These are phyloP conservation scores for Syngnathus rostellatus DNA, from an alignment of 2,797 vertebrate species.

Conservation along the genomic window DNA sequence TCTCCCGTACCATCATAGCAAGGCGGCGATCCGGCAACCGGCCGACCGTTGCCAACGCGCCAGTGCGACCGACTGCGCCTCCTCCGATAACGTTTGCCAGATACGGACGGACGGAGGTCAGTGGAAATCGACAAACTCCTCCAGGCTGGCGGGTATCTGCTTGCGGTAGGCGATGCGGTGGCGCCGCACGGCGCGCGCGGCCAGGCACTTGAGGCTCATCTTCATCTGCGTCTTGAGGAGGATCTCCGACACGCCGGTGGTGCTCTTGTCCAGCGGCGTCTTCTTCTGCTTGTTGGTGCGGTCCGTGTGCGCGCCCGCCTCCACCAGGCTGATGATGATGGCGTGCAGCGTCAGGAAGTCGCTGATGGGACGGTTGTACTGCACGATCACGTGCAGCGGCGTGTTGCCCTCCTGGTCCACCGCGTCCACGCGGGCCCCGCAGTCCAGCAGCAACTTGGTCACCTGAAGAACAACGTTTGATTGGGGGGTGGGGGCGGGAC, in stretches of 20 bases:
- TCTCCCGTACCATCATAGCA: no score
- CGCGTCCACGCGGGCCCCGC: constrained; percentile 84
- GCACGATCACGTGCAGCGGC: constrained; percentile 91
- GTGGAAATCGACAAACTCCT: constrained; percentile 97
- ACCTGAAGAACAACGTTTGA: constrained; percentile 27
- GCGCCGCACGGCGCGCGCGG: constrained; percentile 85
- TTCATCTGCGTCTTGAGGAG: constrained; percentile 98
- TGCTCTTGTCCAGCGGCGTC: constrained; percentile 93
- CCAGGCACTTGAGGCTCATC: constrained; percentile 98
- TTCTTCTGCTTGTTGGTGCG: constrained; percentile 98
- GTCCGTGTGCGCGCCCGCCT: constrained; percentile 95
- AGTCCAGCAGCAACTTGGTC: constrained; percentile 89
- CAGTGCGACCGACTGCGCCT: no score
- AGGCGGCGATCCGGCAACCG: no score
- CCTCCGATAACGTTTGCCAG: neutral
- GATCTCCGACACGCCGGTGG: constrained; percentile 94
- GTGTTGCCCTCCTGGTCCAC: constrained; percentile 90
- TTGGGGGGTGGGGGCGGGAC: no score
- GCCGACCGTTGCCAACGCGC: no score
- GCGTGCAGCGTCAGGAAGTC: constrained; percentile 95
- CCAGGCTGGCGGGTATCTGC: constrained; percentile 93
- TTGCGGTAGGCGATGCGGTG: constrained; percentile 89
- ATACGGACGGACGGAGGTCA: constrained; percentile 43
- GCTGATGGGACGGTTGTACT: constrained; percentile 97
- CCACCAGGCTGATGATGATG: constrained; percentile 94